These are phyloP conservation scores for Donacobius atricapilla DNA, from an alignment of 2,113 vertebrate genomes.

Conservation along the genomic window DNA sequence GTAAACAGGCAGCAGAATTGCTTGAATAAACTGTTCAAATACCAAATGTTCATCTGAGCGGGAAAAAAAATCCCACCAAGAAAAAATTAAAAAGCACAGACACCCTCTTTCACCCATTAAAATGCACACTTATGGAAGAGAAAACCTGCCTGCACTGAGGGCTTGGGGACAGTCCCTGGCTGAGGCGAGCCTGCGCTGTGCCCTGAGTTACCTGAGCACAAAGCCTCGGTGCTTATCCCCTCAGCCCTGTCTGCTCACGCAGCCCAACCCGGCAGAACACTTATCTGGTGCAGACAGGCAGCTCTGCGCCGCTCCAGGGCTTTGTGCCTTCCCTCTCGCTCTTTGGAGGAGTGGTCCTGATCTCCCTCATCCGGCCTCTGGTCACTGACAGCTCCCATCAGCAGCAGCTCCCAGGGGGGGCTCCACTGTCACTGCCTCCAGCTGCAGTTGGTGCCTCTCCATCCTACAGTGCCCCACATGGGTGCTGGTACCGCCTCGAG, in stretches of 20 bases:
- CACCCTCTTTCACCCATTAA: background rate
- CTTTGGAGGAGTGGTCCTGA: background rate
- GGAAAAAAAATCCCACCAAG: background rate
- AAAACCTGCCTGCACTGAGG: background rate
- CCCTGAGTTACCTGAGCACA: background rate
- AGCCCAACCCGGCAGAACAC: background rate
- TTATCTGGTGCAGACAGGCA: slow-evolving; percentile 12
- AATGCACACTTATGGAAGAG: background rate
- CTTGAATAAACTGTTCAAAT: background rate
- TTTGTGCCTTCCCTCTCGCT: background rate
- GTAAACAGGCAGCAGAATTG: background rate
- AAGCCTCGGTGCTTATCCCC: background rate
- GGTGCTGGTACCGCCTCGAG: background rate
- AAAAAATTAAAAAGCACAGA: background rate
- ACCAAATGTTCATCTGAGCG: background rate
- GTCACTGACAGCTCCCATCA: background rate
- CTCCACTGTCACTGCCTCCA: background rate
- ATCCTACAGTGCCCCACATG: background rate
- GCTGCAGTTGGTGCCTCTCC: background rate
- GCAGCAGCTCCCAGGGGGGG: background rate
- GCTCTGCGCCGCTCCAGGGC: background rate
- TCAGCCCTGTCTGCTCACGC: background rate
- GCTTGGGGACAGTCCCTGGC: background rate
- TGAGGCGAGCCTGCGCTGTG: background rate
- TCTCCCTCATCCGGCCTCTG: background rate